Evolutionary conservation across 2,113 vertebrate species (phyloP).

Genomic region (Orcinus orca): DNA sequence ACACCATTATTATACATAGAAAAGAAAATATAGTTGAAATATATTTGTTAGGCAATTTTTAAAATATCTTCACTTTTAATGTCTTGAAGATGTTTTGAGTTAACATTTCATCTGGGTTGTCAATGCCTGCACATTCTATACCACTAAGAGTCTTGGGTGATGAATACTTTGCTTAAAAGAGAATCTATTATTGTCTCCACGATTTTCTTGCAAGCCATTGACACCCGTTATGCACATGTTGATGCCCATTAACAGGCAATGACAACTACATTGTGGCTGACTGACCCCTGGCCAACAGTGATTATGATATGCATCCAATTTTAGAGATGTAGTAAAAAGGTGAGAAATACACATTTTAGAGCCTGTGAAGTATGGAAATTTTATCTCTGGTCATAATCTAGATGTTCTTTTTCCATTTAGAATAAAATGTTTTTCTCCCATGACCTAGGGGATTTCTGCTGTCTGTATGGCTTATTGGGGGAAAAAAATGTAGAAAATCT

Average conservation of each 20-base stretch:
- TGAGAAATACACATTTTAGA: neutral
- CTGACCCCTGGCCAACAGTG: neutral
- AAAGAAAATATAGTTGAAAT: neutral
- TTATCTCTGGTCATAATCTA: neutral
- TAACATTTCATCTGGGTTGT: neutral
- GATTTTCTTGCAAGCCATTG: neutral
- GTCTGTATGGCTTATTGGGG: neutral
- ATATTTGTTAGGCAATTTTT: neutral
- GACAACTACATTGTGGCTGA: neutral
- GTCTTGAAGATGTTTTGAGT: neutral
- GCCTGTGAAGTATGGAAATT: neutral
- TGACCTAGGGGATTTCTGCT: neutral
- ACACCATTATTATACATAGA: neutral
- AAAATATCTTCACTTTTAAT: neutral
- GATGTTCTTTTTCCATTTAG: conserved; percentile 3
- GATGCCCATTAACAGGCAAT: neutral
- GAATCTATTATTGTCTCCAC: neutral
- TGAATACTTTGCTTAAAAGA: neutral
- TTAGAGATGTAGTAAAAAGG: neutral
- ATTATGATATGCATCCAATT: neutral
- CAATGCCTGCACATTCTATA: accelerated
- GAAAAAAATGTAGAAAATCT: neutral
- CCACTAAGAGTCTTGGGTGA: neutral
- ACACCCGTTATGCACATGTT: accelerated
- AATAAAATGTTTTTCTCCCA: neutral